phyloP scores from a whole-genome alignment of 2,113 vertebrate species.

The Calcarius ornatus region DNA sequence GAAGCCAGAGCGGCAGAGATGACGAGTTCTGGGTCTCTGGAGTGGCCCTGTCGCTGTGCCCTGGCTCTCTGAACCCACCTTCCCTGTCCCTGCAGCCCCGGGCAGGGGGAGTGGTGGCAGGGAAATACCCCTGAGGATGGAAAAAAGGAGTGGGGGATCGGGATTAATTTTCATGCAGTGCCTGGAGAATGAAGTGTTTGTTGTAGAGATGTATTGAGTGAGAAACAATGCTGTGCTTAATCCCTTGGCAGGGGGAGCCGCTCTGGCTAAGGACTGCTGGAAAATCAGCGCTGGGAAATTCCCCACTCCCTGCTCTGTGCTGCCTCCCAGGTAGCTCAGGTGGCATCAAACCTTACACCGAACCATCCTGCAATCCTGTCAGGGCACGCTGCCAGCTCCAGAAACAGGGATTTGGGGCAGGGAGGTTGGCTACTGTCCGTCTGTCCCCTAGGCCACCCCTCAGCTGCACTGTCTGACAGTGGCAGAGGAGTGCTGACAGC shows the following conservation, averaged over 20 bases:
- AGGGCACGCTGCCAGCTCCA: background rate
- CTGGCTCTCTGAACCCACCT: background rate
- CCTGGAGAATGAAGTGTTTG: background rate
- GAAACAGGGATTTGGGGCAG: background rate
- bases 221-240: constrained; percentile 4
- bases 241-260: background rate
- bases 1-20: background rate
- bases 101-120: rapidly evolving
- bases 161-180: background rate
- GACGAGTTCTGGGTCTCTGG: background rate
- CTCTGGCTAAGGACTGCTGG: background rate
- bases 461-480: rapidly evolving
- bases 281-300: constrained; percentile 18
- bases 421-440: background rate
- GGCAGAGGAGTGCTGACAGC: background rate
- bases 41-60: background rate
- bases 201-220: constrained; percentile 6
- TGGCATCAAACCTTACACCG: rapidly evolving
- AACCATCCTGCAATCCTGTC: background rate
- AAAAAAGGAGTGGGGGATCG: background rate
- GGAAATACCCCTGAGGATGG: rapidly evolving
- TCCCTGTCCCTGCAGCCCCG: background rate
- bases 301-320: background rate
- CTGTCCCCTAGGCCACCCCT: background rate
- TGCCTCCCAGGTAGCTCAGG: background rate